Evolutionary conservation across 2,888 invertebrate genomes (phyloP).

Genomic region (Leptopterna dolabrata): DNA sequence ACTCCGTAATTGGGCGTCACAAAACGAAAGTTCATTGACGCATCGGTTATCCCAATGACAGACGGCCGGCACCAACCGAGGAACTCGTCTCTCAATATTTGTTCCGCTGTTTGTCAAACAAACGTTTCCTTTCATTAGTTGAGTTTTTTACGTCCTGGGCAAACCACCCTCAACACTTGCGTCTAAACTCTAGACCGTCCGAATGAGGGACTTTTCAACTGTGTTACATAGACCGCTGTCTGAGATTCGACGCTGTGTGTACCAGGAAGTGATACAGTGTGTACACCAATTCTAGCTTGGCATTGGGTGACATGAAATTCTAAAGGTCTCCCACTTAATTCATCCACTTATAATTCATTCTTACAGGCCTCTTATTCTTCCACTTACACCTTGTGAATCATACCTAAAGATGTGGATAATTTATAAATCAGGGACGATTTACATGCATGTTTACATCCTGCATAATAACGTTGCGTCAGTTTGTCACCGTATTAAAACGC

Average conservation of each 20-base stretch:
- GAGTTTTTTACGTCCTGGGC: not conserved
- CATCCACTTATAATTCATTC: no score
- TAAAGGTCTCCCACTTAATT: no score
- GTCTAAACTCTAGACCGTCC: not conserved
- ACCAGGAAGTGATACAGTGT: no score
- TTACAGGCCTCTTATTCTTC: no score
- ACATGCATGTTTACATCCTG: no score
- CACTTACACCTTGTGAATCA: no score
- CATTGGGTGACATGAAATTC: no score
- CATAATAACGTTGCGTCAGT: no score
- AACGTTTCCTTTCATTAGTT: constrained; percentile 40
- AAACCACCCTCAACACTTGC: constrained; percentile 27
- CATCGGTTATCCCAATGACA: constrained; percentile 6
- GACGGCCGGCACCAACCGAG: constrained; percentile 20
- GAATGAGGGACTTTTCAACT: not conserved
- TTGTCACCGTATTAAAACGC: not conserved
- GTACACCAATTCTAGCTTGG: no score
- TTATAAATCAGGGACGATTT: no score
- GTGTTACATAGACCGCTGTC: not conserved
- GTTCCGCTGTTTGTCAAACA: constrained; percentile 34
- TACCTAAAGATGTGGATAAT: no score
- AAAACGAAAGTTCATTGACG: constrained; percentile 16
- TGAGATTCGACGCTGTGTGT: no score
- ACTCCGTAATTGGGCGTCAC: not conserved
- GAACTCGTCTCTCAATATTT: constrained; percentile 21